Conservation (phyloP, 2,797 vertebrate species). For the Brachyalestes nurse region DNA sequence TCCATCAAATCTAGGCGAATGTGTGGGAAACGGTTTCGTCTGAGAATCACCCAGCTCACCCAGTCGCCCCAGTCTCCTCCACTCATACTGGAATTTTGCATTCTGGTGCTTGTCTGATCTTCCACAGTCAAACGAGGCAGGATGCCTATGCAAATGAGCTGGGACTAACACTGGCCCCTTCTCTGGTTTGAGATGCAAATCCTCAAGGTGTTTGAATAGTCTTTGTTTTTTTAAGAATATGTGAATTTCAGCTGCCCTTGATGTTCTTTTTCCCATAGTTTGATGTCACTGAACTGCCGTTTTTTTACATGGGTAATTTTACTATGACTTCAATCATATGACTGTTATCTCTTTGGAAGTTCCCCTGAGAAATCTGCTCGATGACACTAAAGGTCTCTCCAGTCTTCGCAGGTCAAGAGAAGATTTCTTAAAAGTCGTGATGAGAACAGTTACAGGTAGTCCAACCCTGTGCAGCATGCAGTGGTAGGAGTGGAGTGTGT, state of each 20-base stretch:
- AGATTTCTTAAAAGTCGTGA: not conserved
- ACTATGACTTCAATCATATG: not conserved
- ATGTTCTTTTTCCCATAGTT: not conserved
- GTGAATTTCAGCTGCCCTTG: constrained; percentile 25
- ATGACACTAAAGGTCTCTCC: not conserved
- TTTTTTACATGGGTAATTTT: not conserved
- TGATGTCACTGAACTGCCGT: not conserved
- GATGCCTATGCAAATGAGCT: constrained; percentile 54
- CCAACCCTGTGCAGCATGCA: not conserved
- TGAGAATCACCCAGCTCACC: not conserved
- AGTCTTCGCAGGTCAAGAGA: not conserved
- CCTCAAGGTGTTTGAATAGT: constrained; percentile 30
- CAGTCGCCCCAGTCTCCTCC: not conserved
- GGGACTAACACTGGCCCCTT: not conserved
- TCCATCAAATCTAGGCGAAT: not conserved
- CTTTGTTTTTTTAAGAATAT: not conserved
- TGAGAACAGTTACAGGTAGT: not conserved
- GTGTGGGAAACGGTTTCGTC: not conserved
- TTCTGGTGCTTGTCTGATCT: constrained; percentile 48
- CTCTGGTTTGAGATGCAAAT: constrained; percentile 43
- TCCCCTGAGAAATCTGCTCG: not conserved
- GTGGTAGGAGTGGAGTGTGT: not conserved
- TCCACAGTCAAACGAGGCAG: constrained; percentile 50
- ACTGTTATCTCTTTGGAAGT: not conserved
- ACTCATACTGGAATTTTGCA: constrained; percentile 12